Conservation (phyloP, 1,140 invertebrate genomes). For the Anthonomus grandis region DNA sequence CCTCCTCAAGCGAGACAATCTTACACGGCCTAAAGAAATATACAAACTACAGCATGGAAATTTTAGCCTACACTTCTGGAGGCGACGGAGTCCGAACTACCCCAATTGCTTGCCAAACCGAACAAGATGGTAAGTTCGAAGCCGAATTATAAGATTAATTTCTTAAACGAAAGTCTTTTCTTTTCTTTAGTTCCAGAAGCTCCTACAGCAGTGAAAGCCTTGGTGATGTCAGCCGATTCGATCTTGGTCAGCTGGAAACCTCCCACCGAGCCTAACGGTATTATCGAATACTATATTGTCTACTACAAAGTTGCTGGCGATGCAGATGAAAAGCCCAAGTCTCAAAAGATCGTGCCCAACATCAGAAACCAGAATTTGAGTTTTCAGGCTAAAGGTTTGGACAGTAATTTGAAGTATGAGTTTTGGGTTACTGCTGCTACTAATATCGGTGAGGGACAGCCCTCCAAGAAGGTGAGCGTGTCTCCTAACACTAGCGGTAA, state of each 20-base stretch:
- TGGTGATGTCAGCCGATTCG: constrained; percentile 86
- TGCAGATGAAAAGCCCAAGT: constrained; percentile 46
- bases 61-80: constrained; percentile 89
- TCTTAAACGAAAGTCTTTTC: background rate
- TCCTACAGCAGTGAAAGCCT: constrained; percentile 86
- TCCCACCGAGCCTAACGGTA: constrained; percentile 87
- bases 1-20: constrained; percentile 87
- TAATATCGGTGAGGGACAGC: constrained; percentile 87
- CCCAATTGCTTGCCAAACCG: constrained; percentile 90
- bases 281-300: constrained; percentile 90
- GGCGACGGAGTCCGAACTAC: constrained; percentile 91
- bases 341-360: constrained; percentile 51
- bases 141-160: background rate
- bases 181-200: constrained; percentile 77
- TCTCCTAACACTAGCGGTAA: constrained; percentile 77
- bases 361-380: constrained; percentile 54
- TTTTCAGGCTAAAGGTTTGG: constrained; percentile 80
- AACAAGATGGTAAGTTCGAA: constrained; percentile 78
- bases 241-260: constrained; percentile 92
- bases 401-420: constrained; percentile 78
- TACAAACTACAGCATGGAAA: constrained; percentile 97
- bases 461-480: constrained; percentile 78
- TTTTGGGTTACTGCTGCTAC: constrained; percentile 95
- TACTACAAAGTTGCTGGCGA: constrained; percentile 75
- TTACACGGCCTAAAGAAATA: constrained; percentile 90